Evolutionary conservation across 2,797 vertebrate species (phyloP), one percentile per base, ranked within the genome.

Genomic region (Sciaenops ocellatus): DNA sequence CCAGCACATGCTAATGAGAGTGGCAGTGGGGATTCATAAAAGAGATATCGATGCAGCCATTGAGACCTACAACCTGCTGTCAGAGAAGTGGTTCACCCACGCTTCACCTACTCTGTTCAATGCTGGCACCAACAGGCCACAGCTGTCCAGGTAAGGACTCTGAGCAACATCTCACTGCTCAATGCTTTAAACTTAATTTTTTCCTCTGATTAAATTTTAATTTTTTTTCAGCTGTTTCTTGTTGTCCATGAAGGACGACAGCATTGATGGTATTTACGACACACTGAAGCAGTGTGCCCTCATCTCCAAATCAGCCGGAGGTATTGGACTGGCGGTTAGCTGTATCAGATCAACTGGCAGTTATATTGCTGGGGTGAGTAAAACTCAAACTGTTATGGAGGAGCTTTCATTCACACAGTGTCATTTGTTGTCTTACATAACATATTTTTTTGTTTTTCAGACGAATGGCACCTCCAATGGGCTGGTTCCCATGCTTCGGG

Each of bases 1-100:
- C 3, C 98, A 99, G 60, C 98, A 99, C 87, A 99, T 99, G 98
- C 87, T 99, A 62, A 99, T 99, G 98, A 94, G 98, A 77, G 98
- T 99, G 17, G 89, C 98, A 0, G 97, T 99, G 26, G 98, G 98
- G 3, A 98, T 99, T 90, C 98, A 99, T 85, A 93, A 96, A 81
- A 28, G 54, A 0, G 96, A 98, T 90, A 97, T 98, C 0, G 95
- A 97, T 0, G 96, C 97, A 3, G 97, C 96, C 22, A 96, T 98
- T 52, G 97, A 98, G 85, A 99, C 98, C 0, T 99, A 99, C 92
- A 99, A 99, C 79, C 92, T 99, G 62, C 95, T 99, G 67, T 99
- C 98, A 1, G 98, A 99, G 90, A 96, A 91, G 80, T 99, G 98
- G 98, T 99, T 99, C 89, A 99, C 97, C 0, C 98, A 99, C 2